Percentiles rank a stretch among this genome's conserved stretches.
phyloP scores from a whole-genome alignment of 2,888 invertebrate species.

The Sceliomorpha sp. region DNA sequence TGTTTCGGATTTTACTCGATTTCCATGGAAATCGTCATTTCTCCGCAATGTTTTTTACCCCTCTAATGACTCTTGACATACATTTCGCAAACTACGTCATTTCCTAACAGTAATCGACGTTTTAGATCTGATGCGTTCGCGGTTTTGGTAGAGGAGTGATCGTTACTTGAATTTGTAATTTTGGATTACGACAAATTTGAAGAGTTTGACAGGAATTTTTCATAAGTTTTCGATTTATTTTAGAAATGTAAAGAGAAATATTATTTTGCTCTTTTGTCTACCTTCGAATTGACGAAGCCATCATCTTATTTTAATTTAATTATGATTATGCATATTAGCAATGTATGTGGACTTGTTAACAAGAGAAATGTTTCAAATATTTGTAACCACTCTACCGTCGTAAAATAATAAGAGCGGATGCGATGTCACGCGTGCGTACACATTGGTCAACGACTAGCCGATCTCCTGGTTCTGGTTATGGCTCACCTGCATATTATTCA shows the following conservation, averaged over 20 bases:
- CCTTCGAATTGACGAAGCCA: no score
- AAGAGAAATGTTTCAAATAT: constrained; percentile 24
- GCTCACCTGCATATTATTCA: constrained; percentile 31
- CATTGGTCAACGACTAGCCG: constrained; percentile 34
- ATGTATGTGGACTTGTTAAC: constrained; percentile 6
- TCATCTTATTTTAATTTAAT: no score
- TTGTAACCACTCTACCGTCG: constrained; percentile 41
- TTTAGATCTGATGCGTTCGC: no score
- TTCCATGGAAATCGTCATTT: constrained; percentile 27
- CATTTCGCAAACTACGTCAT: not conserved
- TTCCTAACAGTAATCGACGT: not conserved
- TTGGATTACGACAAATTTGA: no score
- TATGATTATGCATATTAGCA: no score
- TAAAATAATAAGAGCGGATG: constrained; percentile 71
- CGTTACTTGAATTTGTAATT: no score
- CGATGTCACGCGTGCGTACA: constrained; percentile 59
- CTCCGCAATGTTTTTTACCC: not conserved
- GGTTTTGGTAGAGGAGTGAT: not conserved
- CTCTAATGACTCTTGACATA: constrained; percentile 11
- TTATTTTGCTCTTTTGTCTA: no score
- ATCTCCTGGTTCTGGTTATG: constrained; percentile 42
- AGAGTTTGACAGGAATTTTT: no score
- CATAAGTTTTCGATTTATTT: not conserved
- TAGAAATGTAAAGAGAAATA: not conserved
- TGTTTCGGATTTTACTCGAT: constrained; percentile 32